Base-by-base conservation (phyloP, 2,113 vertebrate species). In the Coregonus clupeaformis region DNA sequence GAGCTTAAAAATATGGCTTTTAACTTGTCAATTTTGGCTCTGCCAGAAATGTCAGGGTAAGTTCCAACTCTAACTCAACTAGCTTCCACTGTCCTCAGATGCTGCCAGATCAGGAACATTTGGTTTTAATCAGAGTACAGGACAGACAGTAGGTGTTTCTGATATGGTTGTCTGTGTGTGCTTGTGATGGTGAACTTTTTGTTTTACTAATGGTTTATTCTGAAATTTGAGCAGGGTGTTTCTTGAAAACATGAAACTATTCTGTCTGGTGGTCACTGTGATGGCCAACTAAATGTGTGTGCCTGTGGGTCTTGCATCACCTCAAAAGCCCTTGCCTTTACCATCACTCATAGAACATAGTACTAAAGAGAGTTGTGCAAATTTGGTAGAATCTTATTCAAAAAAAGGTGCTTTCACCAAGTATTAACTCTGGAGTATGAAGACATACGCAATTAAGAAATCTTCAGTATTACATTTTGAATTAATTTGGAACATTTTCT, bases 171-270 rank as follows among this genome's bases (percentile, higher is more conserved):
- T 16, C 62, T 27, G 27, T 60, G 52, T 72, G 70, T 71, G 70
- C 25, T 24, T 72, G 29, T 60, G 29, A 5, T 16, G 18, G 78
- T 27, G 27, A 27, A 2, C 27, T 62, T 80, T 87, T 81, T 49
- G 69, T 76, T 27, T 59, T 24, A 13, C 82, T 86, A 82, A 86
- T 86, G 82, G 81, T 86, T 86, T 86, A 75, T 68, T 81, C 82
- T 86, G 84, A 84, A 87, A 90, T 77, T 59, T 32, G 74, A 90
- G 79, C 65, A 68, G 76, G 68, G 71, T 86, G 84, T 86, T 85
- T 77, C 71, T 73, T 70, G 74, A 86, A 79, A 76, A 79, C 81
- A 77, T 70, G 72, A 82, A 82, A 80, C 83, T 82, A 79, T 68
- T 74, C 66, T 81, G 80, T 45, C 7, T 42, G 77, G 24, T n/a